Evolutionary conservation across 2,113 vertebrate genomes (phyloP).

Genomic region (Serilophus lunatus): DNA sequence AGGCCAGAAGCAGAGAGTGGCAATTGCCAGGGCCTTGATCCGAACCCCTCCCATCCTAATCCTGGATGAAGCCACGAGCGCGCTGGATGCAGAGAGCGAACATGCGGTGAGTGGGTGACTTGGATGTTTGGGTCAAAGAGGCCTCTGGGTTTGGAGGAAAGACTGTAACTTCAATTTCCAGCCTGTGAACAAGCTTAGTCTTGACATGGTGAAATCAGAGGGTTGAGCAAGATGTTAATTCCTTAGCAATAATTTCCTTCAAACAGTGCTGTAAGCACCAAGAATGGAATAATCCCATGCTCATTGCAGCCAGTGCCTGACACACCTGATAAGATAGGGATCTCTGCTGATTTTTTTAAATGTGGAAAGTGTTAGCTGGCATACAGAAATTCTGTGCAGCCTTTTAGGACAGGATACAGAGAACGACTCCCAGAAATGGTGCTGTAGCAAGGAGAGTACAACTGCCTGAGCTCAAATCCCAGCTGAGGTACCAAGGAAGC

Average conservation of each 20-base stretch:
- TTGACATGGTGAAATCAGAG: neutral
- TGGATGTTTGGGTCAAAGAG: neutral
- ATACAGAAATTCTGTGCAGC: neutral
- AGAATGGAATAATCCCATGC: neutral
- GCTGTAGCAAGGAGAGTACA: neutral
- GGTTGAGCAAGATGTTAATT: neutral
- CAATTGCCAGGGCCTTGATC: constrained; percentile 91
- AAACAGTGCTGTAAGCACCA: neutral
- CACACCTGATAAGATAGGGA: neutral
- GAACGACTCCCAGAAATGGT: neutral
- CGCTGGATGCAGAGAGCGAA: constrained; percentile 92
- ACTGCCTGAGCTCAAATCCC: neutral
- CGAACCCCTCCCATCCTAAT: constrained; percentile 86
- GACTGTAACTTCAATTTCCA: neutral
- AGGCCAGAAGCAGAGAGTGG: constrained; percentile 95
- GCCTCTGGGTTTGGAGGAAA: neutral
- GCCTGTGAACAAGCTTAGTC: neutral
- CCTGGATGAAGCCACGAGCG: constrained; percentile 94
- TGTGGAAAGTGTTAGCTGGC: neutral
- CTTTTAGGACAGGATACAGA: neutral
- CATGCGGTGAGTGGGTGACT: constrained; percentile 76
- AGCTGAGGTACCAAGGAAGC: neutral
- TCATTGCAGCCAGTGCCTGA: neutral
- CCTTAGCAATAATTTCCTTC: neutral
- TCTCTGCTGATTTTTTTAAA: neutral